Evolutionary conservation across 1,140 invertebrate genomes (phyloP), one percentile per base, ranked within the genome.

Genomic region (Drosophila sucinea): DNA sequence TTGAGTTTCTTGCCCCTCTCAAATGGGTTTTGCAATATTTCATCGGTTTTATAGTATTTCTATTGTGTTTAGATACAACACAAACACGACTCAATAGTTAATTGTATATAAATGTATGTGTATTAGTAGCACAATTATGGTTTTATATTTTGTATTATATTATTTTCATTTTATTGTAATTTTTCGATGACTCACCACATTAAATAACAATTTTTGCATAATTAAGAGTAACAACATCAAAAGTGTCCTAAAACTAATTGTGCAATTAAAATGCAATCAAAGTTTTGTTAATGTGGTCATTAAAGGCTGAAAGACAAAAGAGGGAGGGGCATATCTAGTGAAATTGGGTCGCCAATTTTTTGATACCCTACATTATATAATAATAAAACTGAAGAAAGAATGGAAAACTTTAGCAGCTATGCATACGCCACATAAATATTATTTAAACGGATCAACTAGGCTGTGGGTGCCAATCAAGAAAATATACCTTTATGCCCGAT

Each of bases 211-310:
- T 66, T 67, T 51, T 76, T 77, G 72, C 66, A 63, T 77, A 70
- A 70, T 77, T 70, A 77, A 73, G 38, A 51, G 8, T n/a, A 51
- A 58, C 64, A 11, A 77, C 41, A 74, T 38, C 38, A 33, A 27
- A 57, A 47, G 66, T 54, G 32, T 67, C 66, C 72, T 61, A 77
- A 65, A 77, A 58, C 68, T 47, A 77, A 79, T 69, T 78, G 61
- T 73, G 47, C 70, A 70, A 79, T 85, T 85, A 68, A 79, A 76
- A 81, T 86, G 79, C 82, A 79, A 86, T 81, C 69, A 81, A 86
- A 79, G 38, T 68, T 60, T 69, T 68, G 68, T 81, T 86, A 69
- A 86, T 76, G 72, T 72, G 64, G 75, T 77, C 68, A 76, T 86
- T 85, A 81, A 78, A 85, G 60, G 61, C 60, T 69, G 66, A 66